phyloP scores from a whole-genome alignment of 2,797 vertebrate species.

The Eidolon dupreanum region DNA sequence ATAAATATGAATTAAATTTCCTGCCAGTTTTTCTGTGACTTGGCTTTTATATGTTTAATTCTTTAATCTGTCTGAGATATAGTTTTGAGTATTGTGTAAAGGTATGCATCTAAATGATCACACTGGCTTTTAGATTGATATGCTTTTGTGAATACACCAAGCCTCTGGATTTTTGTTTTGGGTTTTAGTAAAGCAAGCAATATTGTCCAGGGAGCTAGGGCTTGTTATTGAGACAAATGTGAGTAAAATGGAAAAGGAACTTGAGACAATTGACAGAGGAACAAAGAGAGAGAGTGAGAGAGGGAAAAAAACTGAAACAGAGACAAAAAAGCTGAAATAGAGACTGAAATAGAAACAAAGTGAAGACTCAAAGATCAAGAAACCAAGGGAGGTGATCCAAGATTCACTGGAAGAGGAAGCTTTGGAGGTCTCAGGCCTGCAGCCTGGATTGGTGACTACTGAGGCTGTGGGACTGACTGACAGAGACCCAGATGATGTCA shows the following conservation, averaged over 20 bases:
- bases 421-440: neutral
- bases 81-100: constrained; percentile 35
- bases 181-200: constrained; percentile 43
- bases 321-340: neutral
- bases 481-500: neutral
- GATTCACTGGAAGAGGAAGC: neutral
- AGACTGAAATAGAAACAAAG: constrained; percentile 58
- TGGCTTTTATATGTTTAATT: constrained; percentile 60
- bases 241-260: constrained; percentile 59
- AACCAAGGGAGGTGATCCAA: neutral
- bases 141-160: constrained; percentile 6
- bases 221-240: constrained; percentile 57
- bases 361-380: neutral
- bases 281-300: neutral
- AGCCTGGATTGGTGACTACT: neutral
- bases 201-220: constrained; percentile 37
- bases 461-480: neutral
- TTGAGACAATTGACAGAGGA: constrained; percentile 18
- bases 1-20: constrained; percentile 73
- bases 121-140: neutral
- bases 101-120: constrained; percentile 41
- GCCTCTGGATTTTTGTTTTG: neutral
- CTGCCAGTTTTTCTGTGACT: constrained; percentile 64
- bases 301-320: neutral
- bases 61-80: constrained; percentile 39